Evolutionary conservation across 2,888 invertebrate genomes (phyloP).

Genomic region (Cosmopolites sordidus): DNA sequence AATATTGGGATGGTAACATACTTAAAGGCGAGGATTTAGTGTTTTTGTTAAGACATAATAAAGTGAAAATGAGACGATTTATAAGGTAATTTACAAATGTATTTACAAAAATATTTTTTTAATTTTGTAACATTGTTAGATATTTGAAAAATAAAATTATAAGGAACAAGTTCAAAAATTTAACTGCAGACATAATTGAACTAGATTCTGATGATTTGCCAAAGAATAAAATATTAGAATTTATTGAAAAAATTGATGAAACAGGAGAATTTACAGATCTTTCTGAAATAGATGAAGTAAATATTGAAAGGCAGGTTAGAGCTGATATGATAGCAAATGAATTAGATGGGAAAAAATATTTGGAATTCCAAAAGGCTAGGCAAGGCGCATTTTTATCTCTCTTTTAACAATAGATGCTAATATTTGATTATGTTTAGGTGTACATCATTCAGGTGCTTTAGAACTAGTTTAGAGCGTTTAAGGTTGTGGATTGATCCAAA

Average conservation of each 20-base stretch:
- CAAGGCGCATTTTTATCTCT: background rate
- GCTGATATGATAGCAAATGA: slow-evolving; percentile 60
- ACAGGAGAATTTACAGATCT: slow-evolving; percentile 53
- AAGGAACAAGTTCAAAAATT: slow-evolving; percentile 44
- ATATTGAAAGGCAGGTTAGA: slow-evolving; percentile 57
- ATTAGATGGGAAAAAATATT: slow-evolving; percentile 59
- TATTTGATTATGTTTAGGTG: slow-evolving; percentile 50
- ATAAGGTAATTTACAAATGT: slow-evolving; percentile 40
- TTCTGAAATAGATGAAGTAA: slow-evolving; percentile 54
- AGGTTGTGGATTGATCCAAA: slow-evolving; percentile 61
- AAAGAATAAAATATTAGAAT: slow-evolving; percentile 49
- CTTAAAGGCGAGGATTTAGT: slow-evolving; percentile 59
- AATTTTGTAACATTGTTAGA: slow-evolving; percentile 35
- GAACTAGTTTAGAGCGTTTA: slow-evolving; percentile 50
- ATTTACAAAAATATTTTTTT: background rate
- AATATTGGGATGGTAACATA: slow-evolving; percentile 55
- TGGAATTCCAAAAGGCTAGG: slow-evolving; percentile 70
- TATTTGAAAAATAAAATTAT: slow-evolving; percentile 62
- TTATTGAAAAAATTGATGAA: slow-evolving; percentile 56
- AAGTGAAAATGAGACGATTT: slow-evolving; percentile 69
- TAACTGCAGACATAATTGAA: slow-evolving; percentile 44
- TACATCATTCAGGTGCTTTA: slow-evolving; percentile 59
- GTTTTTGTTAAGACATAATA: slow-evolving; percentile 71
- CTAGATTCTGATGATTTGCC: slow-evolving; percentile 52
- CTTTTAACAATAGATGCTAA: background rate